Percentiles rank a stretch among this genome's conserved stretches.
phyloP scores from a whole-genome alignment of 2,888 invertebrate species.

The Actias luna region DNA sequence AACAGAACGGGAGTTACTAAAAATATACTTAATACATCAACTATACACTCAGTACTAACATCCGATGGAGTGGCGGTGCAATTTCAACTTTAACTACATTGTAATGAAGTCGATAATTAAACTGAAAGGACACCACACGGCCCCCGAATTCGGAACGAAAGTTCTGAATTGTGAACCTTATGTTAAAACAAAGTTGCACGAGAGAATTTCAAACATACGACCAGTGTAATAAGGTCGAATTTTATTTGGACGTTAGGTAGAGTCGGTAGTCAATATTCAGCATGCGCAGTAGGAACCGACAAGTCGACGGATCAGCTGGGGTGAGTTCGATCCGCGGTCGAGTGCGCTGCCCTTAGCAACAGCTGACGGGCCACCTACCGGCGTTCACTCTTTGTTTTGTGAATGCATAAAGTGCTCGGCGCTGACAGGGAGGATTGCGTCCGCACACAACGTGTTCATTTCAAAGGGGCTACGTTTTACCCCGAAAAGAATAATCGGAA shows the following conservation, averaged over 20 bases:
- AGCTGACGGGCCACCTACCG: neutral
- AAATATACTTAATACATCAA: neutral
- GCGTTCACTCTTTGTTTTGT: neutral
- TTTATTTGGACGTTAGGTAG: neutral
- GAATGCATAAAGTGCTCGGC: neutral
- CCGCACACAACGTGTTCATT: neutral
- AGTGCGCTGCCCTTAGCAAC: constrained; percentile 2
- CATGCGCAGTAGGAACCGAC: neutral
- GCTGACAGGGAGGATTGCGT: neutral
- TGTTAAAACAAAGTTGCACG: neutral
- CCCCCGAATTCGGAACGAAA: neutral
- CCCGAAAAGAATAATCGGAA: too few species aligned
- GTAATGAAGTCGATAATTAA: neutral
- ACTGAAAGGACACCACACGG: neutral
- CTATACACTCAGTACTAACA: constrained; percentile 1
- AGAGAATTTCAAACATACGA: neutral
- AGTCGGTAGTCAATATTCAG: constrained; percentile 1
- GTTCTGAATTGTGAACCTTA: neutral
- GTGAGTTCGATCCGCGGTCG: neutral
- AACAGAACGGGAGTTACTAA: neutral
- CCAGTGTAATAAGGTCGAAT: neutral
- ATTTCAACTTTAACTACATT: neutral
- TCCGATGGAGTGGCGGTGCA: neutral
- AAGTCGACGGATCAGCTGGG: neutral
- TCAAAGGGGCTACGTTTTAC: neutral